Conservation (phyloP, 1,140 invertebrate genomes). For the Augochlora pura region DNA sequence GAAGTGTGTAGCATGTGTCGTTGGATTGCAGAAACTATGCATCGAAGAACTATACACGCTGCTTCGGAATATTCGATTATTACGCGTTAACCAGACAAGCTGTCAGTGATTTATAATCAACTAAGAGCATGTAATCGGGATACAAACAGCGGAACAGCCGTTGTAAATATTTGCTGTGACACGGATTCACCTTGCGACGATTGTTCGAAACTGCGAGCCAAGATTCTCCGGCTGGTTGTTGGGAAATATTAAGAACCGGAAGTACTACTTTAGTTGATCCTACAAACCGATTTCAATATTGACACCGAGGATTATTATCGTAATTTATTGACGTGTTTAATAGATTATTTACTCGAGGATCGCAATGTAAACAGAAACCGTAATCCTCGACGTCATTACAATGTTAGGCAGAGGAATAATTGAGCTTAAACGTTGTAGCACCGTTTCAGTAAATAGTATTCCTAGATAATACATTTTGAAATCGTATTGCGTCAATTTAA, state of each 20-base stretch:
- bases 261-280: not conserved
- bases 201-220: not conserved
- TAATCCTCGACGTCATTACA: no score
- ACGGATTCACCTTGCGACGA: slow-evolving; percentile 23
- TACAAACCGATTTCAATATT: not conserved
- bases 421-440: no score
- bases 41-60: not conserved
- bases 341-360: no score
- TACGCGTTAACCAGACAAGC: slow-evolving; percentile 21
- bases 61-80: not conserved
- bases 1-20: no score
- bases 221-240: no score
- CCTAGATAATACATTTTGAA: no score
- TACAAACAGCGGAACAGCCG: slow-evolving; percentile 20
- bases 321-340: no score
- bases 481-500: no score
- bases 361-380: no score
- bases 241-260: not conserved
- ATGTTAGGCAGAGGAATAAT: no score
- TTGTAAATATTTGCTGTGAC: slow-evolving; percentile 35
- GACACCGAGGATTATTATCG: no score
- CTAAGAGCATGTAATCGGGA: slow-evolving; percentile 6
- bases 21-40: not conserved
- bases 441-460: no score
- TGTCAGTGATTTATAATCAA: slow-evolving; percentile 7